These are phyloP conservation scores for Drosophila grimshawi DNA, from an alignment of 1,140 invertebrate genomes.

Conservation along the genomic window DNA sequence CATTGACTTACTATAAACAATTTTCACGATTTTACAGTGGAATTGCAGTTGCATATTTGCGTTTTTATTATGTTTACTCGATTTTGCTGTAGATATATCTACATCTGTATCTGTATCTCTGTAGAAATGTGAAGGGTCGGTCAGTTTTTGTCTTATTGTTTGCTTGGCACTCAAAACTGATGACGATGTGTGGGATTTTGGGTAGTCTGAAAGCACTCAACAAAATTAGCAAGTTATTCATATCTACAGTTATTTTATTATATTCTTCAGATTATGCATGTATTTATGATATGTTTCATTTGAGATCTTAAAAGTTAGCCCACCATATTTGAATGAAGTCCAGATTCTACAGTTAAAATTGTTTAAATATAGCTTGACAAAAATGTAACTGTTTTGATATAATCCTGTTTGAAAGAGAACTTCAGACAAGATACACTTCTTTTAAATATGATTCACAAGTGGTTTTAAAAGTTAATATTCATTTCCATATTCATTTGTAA, in stretches of 20 bases:
- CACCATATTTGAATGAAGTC: no score
- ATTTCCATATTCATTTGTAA: neutral
- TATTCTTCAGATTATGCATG: no score
- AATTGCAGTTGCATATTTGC: slow-evolving; percentile 46
- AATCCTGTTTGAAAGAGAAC: no score
- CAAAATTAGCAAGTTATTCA: neutral
- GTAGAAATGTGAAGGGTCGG: slow-evolving; percentile 33
- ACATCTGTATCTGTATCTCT: slow-evolving; percentile 1
- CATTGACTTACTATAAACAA: slow-evolving; percentile 47
- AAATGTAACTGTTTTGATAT: neutral
- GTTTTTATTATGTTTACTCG: slow-evolving; percentile 3
- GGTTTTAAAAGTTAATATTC: no score
- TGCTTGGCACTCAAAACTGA: slow-evolving; percentile 30
- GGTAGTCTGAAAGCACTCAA: slow-evolving; percentile 8
- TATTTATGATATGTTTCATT: no score
- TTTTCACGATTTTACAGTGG: slow-evolving; percentile 36
- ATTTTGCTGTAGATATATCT: neutral
- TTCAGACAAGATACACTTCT: no score
- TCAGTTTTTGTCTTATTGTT: slow-evolving; percentile 44
- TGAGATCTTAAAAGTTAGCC: no score
- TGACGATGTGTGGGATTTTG: slow-evolving; percentile 39
- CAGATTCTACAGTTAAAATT: no score
- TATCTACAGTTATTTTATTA: neutral
- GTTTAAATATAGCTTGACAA: neutral
- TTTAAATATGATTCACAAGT: no score